These are phyloP conservation scores for Rhinopomastus cyanomelas DNA, from an alignment of 2,113 vertebrate genomes.

Conservation along the genomic window DNA sequence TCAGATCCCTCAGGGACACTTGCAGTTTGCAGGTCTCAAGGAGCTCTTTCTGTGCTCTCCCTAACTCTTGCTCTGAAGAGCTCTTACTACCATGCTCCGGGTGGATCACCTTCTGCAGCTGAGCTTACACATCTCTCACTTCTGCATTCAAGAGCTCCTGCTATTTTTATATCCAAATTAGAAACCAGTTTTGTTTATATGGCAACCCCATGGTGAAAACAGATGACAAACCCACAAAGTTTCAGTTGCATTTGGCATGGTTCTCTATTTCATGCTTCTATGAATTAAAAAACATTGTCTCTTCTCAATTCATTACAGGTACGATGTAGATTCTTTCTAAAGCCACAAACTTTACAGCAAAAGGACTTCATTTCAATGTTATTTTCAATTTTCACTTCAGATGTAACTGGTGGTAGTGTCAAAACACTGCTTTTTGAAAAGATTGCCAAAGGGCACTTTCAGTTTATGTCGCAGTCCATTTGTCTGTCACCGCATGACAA, in stretches of 20 bases:
- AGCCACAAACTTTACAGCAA: not conserved
- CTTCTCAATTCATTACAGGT: not conserved
- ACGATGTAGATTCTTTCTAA: not conserved
- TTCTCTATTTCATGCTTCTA: not conserved
- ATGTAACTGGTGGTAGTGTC: not conserved
- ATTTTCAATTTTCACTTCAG: not conserved
- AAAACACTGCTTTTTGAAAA: not conserved
- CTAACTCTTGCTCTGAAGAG: not conserved
- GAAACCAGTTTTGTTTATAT: not conserved
- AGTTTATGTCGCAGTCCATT: not conserved
- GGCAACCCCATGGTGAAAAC: not conserved
- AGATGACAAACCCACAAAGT: not conserved
- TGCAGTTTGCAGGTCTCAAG: not conserved
- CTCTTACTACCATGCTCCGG: not conserved
- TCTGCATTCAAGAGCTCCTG: not conserved
- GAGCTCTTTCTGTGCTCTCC: not conserved
- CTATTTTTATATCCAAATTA: not conserved
- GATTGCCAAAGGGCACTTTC: not conserved
- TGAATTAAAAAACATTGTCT: not conserved
- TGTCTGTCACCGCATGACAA: not conserved
- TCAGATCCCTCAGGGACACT: not conserved
- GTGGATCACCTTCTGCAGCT: not conserved
- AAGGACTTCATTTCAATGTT: not conserved
- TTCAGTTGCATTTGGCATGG: not conserved
- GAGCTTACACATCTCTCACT: not conserved